These are phyloP conservation scores for Lophotis ruficrista DNA, from an alignment of 2,113 vertebrate genomes.

Conservation along the genomic window DNA sequence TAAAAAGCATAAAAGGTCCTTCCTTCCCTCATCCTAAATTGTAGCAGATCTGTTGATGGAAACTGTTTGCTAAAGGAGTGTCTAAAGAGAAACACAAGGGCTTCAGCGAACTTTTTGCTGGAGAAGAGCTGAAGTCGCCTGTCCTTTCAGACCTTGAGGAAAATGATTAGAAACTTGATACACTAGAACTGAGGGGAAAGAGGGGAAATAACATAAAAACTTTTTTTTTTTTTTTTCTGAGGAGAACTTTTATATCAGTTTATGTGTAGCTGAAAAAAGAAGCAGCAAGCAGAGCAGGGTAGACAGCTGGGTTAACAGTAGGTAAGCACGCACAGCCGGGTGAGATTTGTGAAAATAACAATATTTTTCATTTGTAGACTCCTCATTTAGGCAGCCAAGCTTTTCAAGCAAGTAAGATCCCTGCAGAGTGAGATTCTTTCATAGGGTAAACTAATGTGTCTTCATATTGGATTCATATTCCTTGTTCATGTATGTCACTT, in stretches of 20 bases:
- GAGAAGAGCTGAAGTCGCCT: background rate
- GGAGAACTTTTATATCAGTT: background rate
- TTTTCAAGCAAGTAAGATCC: constrained; percentile 4
- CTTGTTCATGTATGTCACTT: background rate
- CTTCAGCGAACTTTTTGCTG: background rate
- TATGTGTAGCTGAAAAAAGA: background rate
- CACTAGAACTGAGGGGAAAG: background rate
- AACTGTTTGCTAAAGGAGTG: background rate
- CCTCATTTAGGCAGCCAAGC: background rate
- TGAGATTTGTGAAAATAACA: constrained; percentile 50
- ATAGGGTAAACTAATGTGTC: background rate
- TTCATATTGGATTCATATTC: background rate
- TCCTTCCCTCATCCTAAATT: background rate
- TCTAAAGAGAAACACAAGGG: background rate
- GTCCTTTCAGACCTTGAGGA: background rate
- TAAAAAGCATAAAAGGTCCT: background rate
- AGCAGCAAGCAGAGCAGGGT: background rate
- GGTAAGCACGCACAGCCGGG: background rate
- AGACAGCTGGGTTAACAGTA: constrained; percentile 44
- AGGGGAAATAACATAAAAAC: background rate
- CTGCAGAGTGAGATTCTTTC: constrained; percentile 8
- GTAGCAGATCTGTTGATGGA: background rate
- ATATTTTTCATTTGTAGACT: constrained; percentile 46
- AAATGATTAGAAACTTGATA: background rate
- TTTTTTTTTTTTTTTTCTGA: background rate